Evolutionary conservation across 2,113 vertebrate genomes (phyloP).

Genomic region (Micronycteris hirsuta): DNA sequence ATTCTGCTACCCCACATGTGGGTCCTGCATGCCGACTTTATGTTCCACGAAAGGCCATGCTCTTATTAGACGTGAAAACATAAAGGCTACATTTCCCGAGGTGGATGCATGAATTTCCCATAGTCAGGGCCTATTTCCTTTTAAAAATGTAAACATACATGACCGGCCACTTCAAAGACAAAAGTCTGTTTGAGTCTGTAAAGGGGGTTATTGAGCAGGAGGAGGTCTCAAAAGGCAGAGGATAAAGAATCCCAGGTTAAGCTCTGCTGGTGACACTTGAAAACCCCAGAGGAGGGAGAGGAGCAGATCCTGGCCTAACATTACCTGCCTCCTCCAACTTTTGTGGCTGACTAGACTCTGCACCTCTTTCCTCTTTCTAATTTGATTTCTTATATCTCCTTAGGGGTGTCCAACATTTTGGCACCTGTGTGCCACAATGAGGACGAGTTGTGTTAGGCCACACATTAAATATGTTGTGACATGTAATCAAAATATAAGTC

Average conservation of each 20-base stretch:
- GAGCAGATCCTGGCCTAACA: rapidly evolving
- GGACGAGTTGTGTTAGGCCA: no score
- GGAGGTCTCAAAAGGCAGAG: rapidly evolving
- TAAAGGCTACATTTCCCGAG: no score
- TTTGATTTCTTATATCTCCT: background rate
- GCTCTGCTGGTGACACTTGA: rapidly evolving
- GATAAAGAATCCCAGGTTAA: rapidly evolving
- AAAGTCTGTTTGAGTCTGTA: background rate
- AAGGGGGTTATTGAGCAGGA: background rate
- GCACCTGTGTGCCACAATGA: no score
- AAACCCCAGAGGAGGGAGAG: background rate
- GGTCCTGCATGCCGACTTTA: no score
- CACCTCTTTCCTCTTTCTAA: background rate
- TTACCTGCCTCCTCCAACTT: rapidly evolving
- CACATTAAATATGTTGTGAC: no score
- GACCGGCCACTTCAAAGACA: background rate
- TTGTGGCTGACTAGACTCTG: rapidly evolving
- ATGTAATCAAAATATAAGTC: no score
- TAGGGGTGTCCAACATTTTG: background rate
- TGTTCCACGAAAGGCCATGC: no score
- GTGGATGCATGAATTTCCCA: no score
- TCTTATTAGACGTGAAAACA: no score
- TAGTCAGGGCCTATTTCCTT: background rate
- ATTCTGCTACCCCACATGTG: no score
- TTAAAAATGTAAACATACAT: background rate